Evolutionary conservation across 2,797 vertebrate species (phyloP), one percentile per base, ranked within the genome.

Genomic region (Lindbergichthys nudifrons): DNA sequence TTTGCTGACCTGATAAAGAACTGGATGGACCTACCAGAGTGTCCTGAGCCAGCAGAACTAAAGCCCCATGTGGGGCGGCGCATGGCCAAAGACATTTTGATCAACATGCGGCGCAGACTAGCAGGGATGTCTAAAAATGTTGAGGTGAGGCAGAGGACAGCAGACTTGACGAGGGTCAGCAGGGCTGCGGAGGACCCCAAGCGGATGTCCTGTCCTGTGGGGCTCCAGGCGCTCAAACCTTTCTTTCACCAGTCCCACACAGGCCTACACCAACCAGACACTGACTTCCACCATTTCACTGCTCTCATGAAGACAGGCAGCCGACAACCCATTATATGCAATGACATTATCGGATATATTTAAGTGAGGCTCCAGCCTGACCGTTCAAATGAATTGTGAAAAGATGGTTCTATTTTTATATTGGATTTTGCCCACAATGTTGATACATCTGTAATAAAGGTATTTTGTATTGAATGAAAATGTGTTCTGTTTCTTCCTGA

Each of bases 21-120:
- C 87, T 99, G 98, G 98, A 99, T 99, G 98, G 98, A 99, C 90
- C 92, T 99, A 62, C 97, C 98, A 0, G 97, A 99, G 64, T 94
- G 92, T 5, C 90, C 96, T 0, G 97, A 99, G 47, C 89, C 93
- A 6, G 82, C 88, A 0, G 81, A 89, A 51, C 83, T 93, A 12
- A 93, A 90, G 78, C 89, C 93, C 0, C 92, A 84, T 0, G 75
- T 84, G 15, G 94, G 95, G 4, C 95, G 96, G 5, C 94, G 95
- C 65, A 90, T 97, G 23, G 95, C 96, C 66, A 98, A 96, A 75
- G 97, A 97, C 82, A 97, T 99, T 89, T 85, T 99, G 79, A 94
- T 96, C 52, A 97, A 96, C 80, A 94, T 99, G 92, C 94, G 97
- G 32, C 95, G 96, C 70, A 96, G 94, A 80, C 89, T 99, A 74